phyloP scores from a whole-genome alignment of 2,113 vertebrate species.

The Cromileptes altivelis region DNA sequence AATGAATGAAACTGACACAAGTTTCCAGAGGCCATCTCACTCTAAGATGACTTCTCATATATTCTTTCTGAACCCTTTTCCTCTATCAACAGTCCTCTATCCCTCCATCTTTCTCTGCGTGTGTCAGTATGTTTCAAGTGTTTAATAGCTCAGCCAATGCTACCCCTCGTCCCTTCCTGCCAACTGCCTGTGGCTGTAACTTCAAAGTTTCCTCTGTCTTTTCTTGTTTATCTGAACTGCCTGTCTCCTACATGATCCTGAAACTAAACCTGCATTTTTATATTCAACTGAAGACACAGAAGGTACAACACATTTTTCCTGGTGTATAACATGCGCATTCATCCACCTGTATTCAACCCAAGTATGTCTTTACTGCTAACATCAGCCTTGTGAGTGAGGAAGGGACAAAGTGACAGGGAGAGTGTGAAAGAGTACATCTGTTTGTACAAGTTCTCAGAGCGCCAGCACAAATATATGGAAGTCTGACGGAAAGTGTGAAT shows the following conservation, averaged over 20 bases:
- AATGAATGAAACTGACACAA: constrained; percentile 43
- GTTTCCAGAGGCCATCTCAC: constrained; percentile 37
- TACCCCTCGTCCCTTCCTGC: constrained; percentile 33
- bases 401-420: constrained; percentile 1
- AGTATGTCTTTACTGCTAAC: neutral
- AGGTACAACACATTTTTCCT: neutral
- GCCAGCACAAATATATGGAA: constrained; percentile 32
- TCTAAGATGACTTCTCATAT: constrained; percentile 42
- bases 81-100: constrained; percentile 44
- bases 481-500: constrained; percentile 25
- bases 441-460: constrained; percentile 26
- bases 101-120: constrained; percentile 6
- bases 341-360: constrained; percentile 1
- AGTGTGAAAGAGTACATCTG: constrained; percentile 29
- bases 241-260: neutral
- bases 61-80: constrained; percentile 54
- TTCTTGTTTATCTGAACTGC: constrained; percentile 20
- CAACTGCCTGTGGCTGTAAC: constrained; percentile 43
- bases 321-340: neutral
- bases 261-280: constrained; percentile 23
- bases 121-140: constrained; percentile 20
- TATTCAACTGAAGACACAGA: neutral
- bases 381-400: neutral
- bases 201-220: constrained; percentile 45
- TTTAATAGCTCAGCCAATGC: constrained; percentile 49